Evolutionary conservation across 2,888 invertebrate species (phyloP), one percentile per base, ranked within the genome.

Genomic region (Cyclophora albipunctata): DNA sequence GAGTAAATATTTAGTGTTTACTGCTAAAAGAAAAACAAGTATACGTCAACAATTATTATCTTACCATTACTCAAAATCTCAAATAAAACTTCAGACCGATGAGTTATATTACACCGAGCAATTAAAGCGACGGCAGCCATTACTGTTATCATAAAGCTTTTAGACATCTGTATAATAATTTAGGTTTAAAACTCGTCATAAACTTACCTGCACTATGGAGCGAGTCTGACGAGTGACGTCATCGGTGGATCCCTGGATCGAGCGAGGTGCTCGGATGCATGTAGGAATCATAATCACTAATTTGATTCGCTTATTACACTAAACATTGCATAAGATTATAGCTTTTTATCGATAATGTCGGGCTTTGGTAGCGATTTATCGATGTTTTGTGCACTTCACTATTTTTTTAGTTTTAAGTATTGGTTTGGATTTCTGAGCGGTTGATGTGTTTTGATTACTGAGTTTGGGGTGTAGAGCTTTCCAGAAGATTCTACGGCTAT

Each of bases 201-300:
- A 57, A 59, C 56, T 62, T 80, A 92, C 93, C 93, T 93, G 93
- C 69, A 91, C 91, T 76, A 92, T 93, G 72, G 91, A 93, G 72
- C 91, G 91, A 57, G 91, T 92, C 79, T 92, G 92, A 55, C 91
- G 83, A 48, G 91, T 92, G 80, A 95, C 92, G 81, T 95, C 94
- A 83, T 95, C 95, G 59, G 91, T 92, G 62, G 95, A 94, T 67
- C 93, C 94, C 81, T 94, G 93, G 69, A 92, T 91, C 60, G 91
- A 89, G 59, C 93, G 91, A 62, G 93, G 91, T 45, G 93, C 92
- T 73, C 92, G 86, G 65, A 93, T 93, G 73, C 93, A 93, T 66
- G 92, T 92, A 45, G 92, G 92, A 81, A 92, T 91, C 92, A 92
- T 92, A 56, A 56, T 76, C 67, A 73, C 70, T 73, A 41, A 45